A percentile compares a stretch with the other conserved stretches of the same genome.
Evolutionary conservation across 1,140 invertebrate genomes (phyloP).

Genomic region (Brachionus rotundiformis): DNA sequence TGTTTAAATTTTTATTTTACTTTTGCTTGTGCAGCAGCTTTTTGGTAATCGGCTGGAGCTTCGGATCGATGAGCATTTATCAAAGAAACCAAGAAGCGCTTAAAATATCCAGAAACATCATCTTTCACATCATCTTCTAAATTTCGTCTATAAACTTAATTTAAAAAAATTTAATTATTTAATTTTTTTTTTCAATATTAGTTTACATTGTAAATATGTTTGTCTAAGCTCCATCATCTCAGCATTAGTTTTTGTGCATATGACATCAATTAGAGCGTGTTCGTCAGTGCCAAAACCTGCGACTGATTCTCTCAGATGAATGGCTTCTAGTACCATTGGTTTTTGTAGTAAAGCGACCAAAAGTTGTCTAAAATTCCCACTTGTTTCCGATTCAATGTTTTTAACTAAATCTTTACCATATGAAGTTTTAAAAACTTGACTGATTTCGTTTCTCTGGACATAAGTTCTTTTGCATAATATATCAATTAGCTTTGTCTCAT

Average conservation of each 20-base stretch:
- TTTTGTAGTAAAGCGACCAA: conserved; percentile 58
- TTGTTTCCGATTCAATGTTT: conserved; percentile 63
- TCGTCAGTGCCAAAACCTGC: conserved; percentile 67
- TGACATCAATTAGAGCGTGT: conserved; percentile 66
- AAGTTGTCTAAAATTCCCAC: conserved; percentile 60
- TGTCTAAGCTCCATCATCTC: conserved; percentile 66
- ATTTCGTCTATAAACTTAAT: conserved; percentile 60
- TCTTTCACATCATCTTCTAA: conserved; percentile 63
- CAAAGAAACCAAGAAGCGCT: conserved; percentile 60
- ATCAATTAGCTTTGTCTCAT: conserved; percentile 87
- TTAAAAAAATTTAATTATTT: conserved; percentile 52
- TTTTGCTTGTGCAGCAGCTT: conserved; percentile 27
- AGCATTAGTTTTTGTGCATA: conserved; percentile 69
- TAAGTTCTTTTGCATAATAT: conserved; percentile 82
- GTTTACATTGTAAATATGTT: conserved; percentile 87
- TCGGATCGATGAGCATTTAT: conserved; percentile 53
- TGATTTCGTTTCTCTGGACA: conserved; percentile 84
- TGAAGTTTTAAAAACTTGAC: conserved; percentile 83
- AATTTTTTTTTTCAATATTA: conserved; percentile 69
- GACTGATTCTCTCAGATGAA: conserved; percentile 61
- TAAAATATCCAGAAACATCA: conserved; percentile 65
- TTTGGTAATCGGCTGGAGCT: conserved; percentile 42
- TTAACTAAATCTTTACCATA: conserved; percentile 74
- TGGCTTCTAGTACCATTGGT: conserved; percentile 62
- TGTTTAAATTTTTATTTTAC: neutral